Evolutionary conservation across 2,113 vertebrate species (phyloP), one percentile per base, ranked within the genome.

Genomic region (Megalops atlanticus): DNA sequence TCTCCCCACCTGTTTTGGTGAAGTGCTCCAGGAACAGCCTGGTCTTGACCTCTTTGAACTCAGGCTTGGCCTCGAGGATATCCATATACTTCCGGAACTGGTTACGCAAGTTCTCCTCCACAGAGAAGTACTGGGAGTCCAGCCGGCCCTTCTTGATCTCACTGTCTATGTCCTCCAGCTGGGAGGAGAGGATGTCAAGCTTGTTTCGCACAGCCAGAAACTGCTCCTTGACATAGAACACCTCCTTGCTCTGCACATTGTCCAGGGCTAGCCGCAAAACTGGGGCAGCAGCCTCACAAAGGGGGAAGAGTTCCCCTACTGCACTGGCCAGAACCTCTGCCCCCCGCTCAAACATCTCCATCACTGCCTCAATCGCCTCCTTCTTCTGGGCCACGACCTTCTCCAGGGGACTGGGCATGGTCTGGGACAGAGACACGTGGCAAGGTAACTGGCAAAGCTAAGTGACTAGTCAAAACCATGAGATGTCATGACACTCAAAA

Each of bases 21-120:
- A 94, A 95, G 84, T 95, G 93, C 18, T 95, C 90, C 84, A 92
- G 77, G 76, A 95, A 95, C 0, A 94, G 82, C 11, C 80, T 81
- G 6, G 39, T 93, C 87, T 94, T 93, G 72, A 92, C 92, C 6
- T 93, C 88, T 24, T 24, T 87, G 87, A 93, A 95, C 88, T 93
- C 87, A 24, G 86, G 89, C 35, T 92, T 92, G 0, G 93, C 92
- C 43, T 94, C 92, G 70, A 94, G 43, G 81, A 95, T 92, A 80
- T 95, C 93, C 86, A 95, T 82, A 38, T 94, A 95, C 74, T 94
- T 95, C 74, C 92, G 80, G 27, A 95, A 95, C 88, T 93, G 93
- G 88, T 93, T 94, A 38, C 91, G 83, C 24, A 95, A 83, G 87
- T 94, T 94, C 85, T 95, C 94, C 84, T 95, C 94, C 68, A 91